phyloP scores from a whole-genome alignment of 2,113 vertebrate genomes.

The Marcusenius ussheri region DNA sequence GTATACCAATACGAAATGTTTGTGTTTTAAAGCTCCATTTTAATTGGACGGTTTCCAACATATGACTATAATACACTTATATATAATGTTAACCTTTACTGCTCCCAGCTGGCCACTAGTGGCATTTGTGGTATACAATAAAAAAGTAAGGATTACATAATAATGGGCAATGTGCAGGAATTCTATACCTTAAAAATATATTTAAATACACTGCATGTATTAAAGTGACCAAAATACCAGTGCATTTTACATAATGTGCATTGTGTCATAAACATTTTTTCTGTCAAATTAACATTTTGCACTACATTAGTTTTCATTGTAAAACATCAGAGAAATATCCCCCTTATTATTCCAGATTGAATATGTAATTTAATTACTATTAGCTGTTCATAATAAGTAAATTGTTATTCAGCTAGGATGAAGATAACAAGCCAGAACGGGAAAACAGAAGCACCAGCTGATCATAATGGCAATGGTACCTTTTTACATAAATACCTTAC shows the following conservation, averaged over 20 bases:
- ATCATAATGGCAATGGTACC: neutral
- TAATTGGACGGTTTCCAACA: neutral
- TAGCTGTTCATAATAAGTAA: slow-evolving; percentile 17
- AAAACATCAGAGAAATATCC: neutral
- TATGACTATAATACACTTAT: neutral
- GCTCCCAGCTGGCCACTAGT: neutral
- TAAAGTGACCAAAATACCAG: neutral
- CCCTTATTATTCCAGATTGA: slow-evolving; percentile 11
- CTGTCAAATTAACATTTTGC: neutral
- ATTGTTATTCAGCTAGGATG: slow-evolving; percentile 3
- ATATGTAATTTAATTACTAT: slow-evolving; percentile 15
- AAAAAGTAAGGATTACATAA: neutral
- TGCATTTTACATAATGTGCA: neutral
- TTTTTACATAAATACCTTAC: neutral
- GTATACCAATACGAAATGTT: neutral
- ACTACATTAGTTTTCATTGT: neutral
- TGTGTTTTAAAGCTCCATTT: neutral
- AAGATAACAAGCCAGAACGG: neutral
- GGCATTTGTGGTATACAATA: neutral
- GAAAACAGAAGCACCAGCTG: neutral
- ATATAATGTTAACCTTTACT: neutral
- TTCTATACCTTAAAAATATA: neutral
- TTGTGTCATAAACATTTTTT: neutral
- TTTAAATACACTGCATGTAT: neutral
- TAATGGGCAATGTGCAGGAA: neutral